Evolutionary conservation across 2,888 invertebrate genomes (phyloP).

Genomic region (Euclidia mi): DNA sequence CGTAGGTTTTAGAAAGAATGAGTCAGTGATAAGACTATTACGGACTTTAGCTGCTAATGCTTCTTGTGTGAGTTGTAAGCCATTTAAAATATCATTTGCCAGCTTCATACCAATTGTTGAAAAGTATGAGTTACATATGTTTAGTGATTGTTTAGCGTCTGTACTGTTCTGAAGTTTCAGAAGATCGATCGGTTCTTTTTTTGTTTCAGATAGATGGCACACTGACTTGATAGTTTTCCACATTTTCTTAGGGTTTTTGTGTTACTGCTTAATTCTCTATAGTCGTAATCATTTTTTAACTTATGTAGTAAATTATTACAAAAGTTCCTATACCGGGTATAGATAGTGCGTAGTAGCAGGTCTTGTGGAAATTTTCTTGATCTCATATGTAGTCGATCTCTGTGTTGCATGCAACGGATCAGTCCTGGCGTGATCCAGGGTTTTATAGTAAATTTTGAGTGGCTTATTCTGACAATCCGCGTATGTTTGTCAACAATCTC

Average conservation of each 20-base stretch:
- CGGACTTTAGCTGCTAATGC: background rate
- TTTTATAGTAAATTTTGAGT: background rate
- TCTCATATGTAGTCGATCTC: too few relatives aligned
- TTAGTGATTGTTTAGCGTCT: background rate
- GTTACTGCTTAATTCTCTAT: background rate
- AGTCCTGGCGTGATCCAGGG: background rate
- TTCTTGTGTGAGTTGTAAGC: background rate
- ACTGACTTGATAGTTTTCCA: background rate
- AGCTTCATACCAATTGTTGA: background rate
- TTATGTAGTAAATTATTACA: background rate
- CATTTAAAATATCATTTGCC: background rate
- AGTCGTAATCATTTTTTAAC: background rate
- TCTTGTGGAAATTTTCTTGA: background rate
- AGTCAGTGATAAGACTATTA: background rate
- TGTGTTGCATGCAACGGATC: background rate
- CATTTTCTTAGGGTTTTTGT: background rate
- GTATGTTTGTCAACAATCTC: conserved; percentile 4
- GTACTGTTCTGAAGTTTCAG: background rate
- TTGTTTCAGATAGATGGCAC: background rate
- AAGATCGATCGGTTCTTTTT: background rate
- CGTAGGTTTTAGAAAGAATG: background rate
- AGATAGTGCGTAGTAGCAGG: background rate
- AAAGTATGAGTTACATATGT: background rate
- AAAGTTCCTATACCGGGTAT: background rate
- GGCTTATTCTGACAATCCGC: background rate